phyloP scores from a whole-genome alignment of 2,888 invertebrate species.

The Harpagoxenus sublaevis region DNA sequence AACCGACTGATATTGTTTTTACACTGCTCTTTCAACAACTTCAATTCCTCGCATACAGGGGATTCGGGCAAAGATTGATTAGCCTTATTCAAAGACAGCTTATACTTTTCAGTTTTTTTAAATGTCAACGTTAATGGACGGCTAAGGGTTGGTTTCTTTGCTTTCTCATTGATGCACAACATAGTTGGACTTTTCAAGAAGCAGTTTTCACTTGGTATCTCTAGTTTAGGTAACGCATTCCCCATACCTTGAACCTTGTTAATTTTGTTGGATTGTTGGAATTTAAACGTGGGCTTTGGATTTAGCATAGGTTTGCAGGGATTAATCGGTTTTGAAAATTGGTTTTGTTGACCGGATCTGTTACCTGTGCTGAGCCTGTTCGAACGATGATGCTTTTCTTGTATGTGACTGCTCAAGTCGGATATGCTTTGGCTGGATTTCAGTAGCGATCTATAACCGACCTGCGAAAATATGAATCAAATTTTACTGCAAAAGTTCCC shows the following conservation, averaged over 20 bases:
- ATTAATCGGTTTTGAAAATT: conserved; percentile 81
- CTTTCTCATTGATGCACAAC: conserved; percentile 80
- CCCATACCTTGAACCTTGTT: conserved; percentile 81
- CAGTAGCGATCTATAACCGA: conserved; percentile 92
- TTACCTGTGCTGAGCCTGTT: conserved; percentile 83
- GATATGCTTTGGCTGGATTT: conserved; percentile 95
- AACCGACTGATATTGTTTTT: conserved; percentile 85
- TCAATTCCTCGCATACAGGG: conserved; percentile 93
- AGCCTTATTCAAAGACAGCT: conserved; percentile 83
- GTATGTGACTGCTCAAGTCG: conserved; percentile 91
- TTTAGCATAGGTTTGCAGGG: conserved; percentile 82
- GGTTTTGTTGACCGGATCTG: conserved; percentile 80
- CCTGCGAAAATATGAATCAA: conserved; percentile 86
- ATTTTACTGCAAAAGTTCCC: not conserved
- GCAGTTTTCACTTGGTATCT: conserved; percentile 77
- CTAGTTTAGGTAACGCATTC: conserved; percentile 79
- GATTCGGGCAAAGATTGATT: conserved; percentile 93
- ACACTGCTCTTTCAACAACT: conserved; percentile 83
- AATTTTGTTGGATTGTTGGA: conserved; percentile 75
- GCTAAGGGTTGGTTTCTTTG: conserved; percentile 69
- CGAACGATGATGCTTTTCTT: conserved; percentile 86
- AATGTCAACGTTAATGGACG: conserved; percentile 83
- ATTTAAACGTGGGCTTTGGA: conserved; percentile 80
- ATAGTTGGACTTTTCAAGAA: conserved; percentile 82
- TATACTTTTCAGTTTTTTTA: conserved; percentile 85